These are phyloP conservation scores for Toxonevra muliebris DNA, from an alignment of 2,888 invertebrate genomes.

Conservation along the genomic window DNA sequence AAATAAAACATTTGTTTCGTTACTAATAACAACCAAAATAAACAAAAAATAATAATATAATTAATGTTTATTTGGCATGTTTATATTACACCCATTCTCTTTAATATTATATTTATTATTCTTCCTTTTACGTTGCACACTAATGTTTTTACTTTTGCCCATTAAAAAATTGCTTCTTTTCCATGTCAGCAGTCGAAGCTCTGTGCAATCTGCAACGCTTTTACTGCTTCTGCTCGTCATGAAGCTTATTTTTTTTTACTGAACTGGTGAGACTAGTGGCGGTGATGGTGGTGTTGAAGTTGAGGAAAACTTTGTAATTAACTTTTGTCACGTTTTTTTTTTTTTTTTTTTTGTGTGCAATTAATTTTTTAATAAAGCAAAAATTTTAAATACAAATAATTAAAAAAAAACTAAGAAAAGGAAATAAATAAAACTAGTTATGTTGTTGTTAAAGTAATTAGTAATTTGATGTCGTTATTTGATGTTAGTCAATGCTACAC, in stretches of 20 bases:
- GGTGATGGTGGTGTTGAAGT: conserved; percentile 28
- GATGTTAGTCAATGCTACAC: too few relatives aligned
- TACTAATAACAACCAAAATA: neutral
- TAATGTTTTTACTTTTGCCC: neutral
- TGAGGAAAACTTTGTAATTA: conserved; percentile 54
- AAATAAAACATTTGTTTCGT: too few relatives aligned
- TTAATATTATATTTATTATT: neutral
- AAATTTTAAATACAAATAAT: too few relatives aligned
- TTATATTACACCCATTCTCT: conserved; percentile 15
- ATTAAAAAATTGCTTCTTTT: neutral
- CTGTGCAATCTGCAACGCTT: neutral
- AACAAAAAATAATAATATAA: conserved; percentile 27
- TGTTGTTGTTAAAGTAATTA: too few relatives aligned
- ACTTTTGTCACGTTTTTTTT: conserved; percentile 55
- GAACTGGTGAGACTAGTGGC: conserved; percentile 17
- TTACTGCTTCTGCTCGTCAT: conserved; percentile 15
- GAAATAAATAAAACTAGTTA: too few relatives aligned
- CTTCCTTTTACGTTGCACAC: neutral
- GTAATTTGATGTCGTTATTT: too few relatives aligned
- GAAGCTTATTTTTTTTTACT: conserved; percentile 42
- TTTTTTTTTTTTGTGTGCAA: conserved; percentile 15
- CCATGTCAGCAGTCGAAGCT: neutral
- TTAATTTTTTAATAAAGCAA: too few relatives aligned
- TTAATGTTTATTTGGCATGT: conserved; percentile 29
- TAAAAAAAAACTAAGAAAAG: too few relatives aligned